Percentiles rank a stretch among this genome's conserved stretches.
Conservation (phyloP, 2,797 vertebrate genomes). For the Sebastes alutus region DNA sequence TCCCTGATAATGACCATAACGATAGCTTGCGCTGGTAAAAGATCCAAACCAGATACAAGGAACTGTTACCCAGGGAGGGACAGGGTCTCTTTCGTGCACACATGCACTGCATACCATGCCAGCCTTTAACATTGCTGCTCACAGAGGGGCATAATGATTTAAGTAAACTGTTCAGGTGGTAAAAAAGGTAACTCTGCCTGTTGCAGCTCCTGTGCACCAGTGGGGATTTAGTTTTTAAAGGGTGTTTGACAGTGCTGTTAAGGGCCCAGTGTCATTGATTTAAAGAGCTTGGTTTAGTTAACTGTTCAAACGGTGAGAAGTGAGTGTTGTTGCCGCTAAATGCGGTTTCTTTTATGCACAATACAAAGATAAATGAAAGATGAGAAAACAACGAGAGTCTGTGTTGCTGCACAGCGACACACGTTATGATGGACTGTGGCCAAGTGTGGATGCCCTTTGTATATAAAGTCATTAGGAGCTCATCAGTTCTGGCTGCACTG, state of each 20-base stretch:
- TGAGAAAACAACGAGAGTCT: neutral
- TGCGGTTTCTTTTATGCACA: slow-evolving; percentile 3
- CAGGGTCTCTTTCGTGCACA: neutral
- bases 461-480: slow-evolving; percentile 81
- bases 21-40: slow-evolving; percentile 49
- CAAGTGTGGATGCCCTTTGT: slow-evolving; percentile 73
- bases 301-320: slow-evolving; percentile 3
- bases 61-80: slow-evolving; percentile 40
- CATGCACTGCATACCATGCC: neutral
- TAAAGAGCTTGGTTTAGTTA: slow-evolving; percentile 23
- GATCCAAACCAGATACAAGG: slow-evolving; percentile 45
- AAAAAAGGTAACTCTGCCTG: slow-evolving; percentile 48
- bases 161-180: slow-evolving; percentile 62
- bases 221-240: slow-evolving; percentile 44
- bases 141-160: slow-evolving; percentile 53
- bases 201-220: slow-evolving; percentile 16
- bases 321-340: neutral
- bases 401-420: neutral
- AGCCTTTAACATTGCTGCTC: slow-evolving; percentile 51
- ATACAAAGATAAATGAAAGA: slow-evolving; percentile 11
- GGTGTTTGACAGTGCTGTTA: slow-evolving; percentile 50
- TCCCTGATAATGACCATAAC: slow-evolving; percentile 66
- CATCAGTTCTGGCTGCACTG: slow-evolving; percentile 79
- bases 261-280: slow-evolving; percentile 26
- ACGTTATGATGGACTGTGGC: slow-evolving; percentile 46